Evolutionary conservation across 2,797 vertebrate species (phyloP).

Genomic region (Anguilla megastoma): DNA sequence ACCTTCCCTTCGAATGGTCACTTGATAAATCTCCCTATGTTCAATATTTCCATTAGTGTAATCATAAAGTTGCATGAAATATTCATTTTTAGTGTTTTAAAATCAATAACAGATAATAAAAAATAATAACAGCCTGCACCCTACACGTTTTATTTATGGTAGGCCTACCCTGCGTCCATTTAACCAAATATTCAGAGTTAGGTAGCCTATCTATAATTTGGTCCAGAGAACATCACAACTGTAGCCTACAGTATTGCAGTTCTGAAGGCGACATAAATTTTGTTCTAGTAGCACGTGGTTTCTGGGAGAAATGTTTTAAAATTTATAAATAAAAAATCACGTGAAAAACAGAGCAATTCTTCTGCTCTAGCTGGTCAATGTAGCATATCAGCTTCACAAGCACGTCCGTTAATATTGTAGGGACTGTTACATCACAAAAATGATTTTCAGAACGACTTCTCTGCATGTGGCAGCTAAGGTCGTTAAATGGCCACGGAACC

Average conservation of each 20-base stretch:
- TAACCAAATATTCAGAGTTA: not conserved
- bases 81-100: not conserved
- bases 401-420: not conserved
- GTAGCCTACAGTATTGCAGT: not conserved
- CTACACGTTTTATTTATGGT: not conserved
- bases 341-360: not conserved
- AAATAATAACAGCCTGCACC: not conserved
- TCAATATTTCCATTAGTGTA: constrained; percentile 9
- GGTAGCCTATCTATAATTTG: not conserved
- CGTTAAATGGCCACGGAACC: not conserved
- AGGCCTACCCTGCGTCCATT: not conserved
- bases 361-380: not conserved
- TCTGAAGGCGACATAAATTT: not conserved
- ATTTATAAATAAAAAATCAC: not conserved
- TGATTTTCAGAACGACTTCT: not conserved
- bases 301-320: not conserved
- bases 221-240: not conserved
- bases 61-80: not conserved
- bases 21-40: not conserved
- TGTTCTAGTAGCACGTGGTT: not conserved
- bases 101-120: not conserved
- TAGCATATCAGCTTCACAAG: not conserved
- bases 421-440: not conserved
- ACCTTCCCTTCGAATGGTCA: not conserved
- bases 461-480: not conserved